phyloP scores from a whole-genome alignment of 2,797 vertebrate species.

The Orientallactaga sibirica region DNA sequence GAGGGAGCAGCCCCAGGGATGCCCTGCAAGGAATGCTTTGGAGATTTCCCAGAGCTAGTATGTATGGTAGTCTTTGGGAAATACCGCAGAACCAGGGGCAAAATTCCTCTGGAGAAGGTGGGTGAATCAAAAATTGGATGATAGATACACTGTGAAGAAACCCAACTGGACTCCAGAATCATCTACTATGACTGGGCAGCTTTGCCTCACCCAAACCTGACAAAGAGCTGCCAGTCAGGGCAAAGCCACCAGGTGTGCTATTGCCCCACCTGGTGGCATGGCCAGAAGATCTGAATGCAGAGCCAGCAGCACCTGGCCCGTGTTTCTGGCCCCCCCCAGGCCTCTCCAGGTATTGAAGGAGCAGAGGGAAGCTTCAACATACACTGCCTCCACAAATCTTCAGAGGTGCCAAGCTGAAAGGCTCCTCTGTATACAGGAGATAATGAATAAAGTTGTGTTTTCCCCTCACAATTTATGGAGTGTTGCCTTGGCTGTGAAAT shows the following conservation, averaged over 20 bases:
- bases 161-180: background rate
- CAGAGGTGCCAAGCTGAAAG: background rate
- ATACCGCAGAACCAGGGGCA: background rate
- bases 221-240: background rate
- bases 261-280: background rate
- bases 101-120: background rate
- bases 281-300: background rate
- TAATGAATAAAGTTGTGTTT: conserved; percentile 66
- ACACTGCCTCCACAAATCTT: background rate
- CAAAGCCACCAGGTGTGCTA: background rate
- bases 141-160: background rate
- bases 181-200: background rate
- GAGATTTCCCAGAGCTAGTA: background rate
- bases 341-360: background rate
- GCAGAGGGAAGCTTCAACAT: background rate
- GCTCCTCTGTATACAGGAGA: background rate
- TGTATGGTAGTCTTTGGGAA: background rate
- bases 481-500: background rate
- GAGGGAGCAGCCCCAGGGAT: background rate
- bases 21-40: background rate
- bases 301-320: background rate
- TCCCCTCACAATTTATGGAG: background rate
- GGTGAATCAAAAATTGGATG: background rate
- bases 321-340: background rate
- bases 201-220: background rate